Conservation (phyloP, 2,113 vertebrate genomes). For the Copsychus sechellarum region DNA sequence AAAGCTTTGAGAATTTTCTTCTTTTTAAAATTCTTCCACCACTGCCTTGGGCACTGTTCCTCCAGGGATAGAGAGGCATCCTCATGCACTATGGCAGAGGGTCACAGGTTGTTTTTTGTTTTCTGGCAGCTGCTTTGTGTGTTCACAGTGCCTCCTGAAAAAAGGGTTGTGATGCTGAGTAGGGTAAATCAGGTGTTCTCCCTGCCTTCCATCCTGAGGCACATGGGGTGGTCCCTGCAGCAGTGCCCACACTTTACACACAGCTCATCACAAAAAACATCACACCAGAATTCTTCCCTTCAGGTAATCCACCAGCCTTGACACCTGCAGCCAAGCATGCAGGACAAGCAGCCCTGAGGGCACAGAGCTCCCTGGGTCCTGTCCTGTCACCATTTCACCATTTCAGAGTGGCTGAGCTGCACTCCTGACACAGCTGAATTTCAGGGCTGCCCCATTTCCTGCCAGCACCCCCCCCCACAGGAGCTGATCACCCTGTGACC, state of each 20-base stretch:
- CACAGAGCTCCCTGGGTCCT: neutral
- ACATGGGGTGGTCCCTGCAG: neutral
- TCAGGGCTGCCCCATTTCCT: neutral
- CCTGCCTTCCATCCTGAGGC: neutral
- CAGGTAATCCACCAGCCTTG: neutral
- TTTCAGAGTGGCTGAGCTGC: neutral
- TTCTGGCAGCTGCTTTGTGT: neutral
- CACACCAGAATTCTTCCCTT: neutral
- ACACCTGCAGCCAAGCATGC: neutral
- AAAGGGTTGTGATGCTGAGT: neutral
- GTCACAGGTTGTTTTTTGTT: neutral
- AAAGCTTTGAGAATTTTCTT: neutral
- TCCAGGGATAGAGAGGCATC: neutral
- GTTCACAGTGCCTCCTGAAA: neutral
- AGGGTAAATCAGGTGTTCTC: neutral
- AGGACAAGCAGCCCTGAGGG: too few relatives aligned
- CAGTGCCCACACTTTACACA: neutral
- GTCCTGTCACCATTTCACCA: neutral
- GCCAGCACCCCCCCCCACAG: neutral
- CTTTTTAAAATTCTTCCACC: neutral
- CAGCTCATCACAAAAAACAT: neutral
- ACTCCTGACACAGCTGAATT: neutral
- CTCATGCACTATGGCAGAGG: neutral
- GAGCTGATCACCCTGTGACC: conserved; percentile 28
- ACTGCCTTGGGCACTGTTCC: neutral